Percentiles rank a stretch among this genome's conserved stretches.
These are phyloP conservation scores for Fukomys damarensis DNA, from an alignment of 2,113 vertebrate species.

Conservation along the genomic window DNA sequence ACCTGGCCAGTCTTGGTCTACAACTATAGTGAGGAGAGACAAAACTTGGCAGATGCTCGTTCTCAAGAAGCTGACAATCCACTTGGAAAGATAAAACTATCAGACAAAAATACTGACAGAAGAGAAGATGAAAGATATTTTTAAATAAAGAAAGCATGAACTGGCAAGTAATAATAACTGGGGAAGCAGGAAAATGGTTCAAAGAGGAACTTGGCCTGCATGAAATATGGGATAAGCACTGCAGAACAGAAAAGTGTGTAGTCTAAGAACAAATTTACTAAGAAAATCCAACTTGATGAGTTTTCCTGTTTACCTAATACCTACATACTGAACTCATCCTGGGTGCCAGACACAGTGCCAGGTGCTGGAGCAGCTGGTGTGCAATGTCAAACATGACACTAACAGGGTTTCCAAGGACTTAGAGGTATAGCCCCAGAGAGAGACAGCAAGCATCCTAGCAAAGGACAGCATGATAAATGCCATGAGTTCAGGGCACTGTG, in stretches of 20 bases:
- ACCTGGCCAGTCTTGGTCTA: not conserved
- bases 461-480: not conserved
- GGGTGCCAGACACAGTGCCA: not conserved
- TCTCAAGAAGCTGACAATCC: not conserved
- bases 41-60: too few relatives aligned
- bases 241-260: not conserved
- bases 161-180: not conserved
- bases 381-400: too few relatives aligned
- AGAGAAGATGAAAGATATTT: not conserved
- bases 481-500: not conserved
- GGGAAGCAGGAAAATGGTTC: not conserved
- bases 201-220: too few relatives aligned
- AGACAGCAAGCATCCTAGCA: not conserved
- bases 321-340: not conserved
- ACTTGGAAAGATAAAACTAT: not conserved
- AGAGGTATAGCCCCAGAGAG: not conserved
- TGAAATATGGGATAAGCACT: not conserved
- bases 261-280: not conserved
- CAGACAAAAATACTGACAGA: not conserved
- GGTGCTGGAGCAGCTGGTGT: not conserved
- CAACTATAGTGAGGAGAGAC: not conserved
- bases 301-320: not conserved
- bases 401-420: not conserved
- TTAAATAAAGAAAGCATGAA: not conserved
- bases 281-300: not conserved